Evolutionary conservation across 2,888 invertebrate species (phyloP).

Genomic region (Dolomedes plantarius): DNA sequence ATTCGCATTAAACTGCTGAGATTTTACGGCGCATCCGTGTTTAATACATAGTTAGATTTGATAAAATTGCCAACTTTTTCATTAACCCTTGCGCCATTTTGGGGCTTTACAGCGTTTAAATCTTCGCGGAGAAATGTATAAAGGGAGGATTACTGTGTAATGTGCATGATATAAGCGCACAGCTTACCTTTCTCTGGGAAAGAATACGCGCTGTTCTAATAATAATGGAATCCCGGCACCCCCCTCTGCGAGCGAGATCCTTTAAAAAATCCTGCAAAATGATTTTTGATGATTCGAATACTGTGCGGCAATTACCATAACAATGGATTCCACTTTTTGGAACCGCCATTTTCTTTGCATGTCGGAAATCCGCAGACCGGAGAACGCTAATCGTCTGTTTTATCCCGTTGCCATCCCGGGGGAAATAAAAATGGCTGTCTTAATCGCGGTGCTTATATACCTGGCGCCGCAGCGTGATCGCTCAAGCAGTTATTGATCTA

Average conservation of each 20-base stretch:
- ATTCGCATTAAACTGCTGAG: background rate
- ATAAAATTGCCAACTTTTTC: background rate
- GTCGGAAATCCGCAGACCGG: slow-evolving; percentile 33
- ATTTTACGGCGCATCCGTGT: background rate
- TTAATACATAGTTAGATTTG: slow-evolving; percentile 11
- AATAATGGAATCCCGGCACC: slow-evolving; percentile 13
- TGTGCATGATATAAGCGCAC: background rate
- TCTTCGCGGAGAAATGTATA: background rate
- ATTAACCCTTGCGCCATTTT: background rate
- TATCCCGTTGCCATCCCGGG: slow-evolving; percentile 56
- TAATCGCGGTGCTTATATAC: slow-evolving; percentile 61
- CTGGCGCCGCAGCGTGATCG: slow-evolving; percentile 30
- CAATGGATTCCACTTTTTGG: slow-evolving; percentile 25
- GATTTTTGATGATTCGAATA: slow-evolving; percentile 59
- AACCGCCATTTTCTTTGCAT: slow-evolving; percentile 15
- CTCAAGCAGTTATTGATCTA: slow-evolving; percentile 23
- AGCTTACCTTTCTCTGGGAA: slow-evolving; percentile 10
- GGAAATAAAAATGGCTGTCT: slow-evolving; percentile 62
- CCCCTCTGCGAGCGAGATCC: background rate
- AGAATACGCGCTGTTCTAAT: slow-evolving; percentile 5
- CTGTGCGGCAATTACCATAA: slow-evolving; percentile 38
- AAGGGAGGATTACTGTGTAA: slow-evolving; percentile 16
- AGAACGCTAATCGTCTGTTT: slow-evolving; percentile 54
- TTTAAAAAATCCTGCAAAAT: slow-evolving; percentile 31
- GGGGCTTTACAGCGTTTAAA: background rate